Conservation (phyloP, 2,888 invertebrate species). For the Sipunculus nudus region DNA sequence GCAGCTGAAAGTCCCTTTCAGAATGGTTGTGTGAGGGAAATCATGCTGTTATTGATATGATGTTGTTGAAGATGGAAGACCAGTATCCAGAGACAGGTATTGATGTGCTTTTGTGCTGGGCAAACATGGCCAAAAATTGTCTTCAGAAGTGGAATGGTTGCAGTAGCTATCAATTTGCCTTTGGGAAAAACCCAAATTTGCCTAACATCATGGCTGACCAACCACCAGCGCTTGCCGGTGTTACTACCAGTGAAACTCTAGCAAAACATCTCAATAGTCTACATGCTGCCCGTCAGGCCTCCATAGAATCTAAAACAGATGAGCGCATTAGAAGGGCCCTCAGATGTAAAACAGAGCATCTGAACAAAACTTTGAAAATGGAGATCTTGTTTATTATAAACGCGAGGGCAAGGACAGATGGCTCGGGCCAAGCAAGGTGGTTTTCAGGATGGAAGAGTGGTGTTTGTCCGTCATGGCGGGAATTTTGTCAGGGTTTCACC, state of each 20-base stretch:
- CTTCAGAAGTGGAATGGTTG: conserved; percentile 11
- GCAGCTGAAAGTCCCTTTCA: conserved; percentile 21
- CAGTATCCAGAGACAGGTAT: neutral
- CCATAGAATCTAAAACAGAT: conserved; percentile 34
- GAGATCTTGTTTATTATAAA: conserved; percentile 41
- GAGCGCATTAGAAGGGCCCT: conserved; percentile 39
- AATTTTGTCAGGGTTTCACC: conserved; percentile 42
- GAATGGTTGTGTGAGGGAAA: conserved; percentile 22
- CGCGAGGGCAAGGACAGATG: conserved; percentile 33
- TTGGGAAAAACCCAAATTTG: conserved; percentile 19
- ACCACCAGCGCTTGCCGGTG: conserved; percentile 14
- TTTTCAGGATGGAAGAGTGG: conserved; percentile 45
- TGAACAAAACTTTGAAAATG: conserved; percentile 37
- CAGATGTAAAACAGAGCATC: conserved; percentile 29
- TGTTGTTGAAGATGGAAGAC: conserved; percentile 11
- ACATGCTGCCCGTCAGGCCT: conserved; percentile 28
- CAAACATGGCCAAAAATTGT: conserved; percentile 13
- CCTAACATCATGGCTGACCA: conserved; percentile 15
- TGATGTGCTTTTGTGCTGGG: conserved; percentile 11
- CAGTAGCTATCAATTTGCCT: conserved; percentile 21
- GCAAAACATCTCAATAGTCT: conserved; percentile 31
- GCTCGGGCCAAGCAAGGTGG: conserved; percentile 41
- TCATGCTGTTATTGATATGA: conserved; percentile 16
- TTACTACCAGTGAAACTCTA: conserved; percentile 17
- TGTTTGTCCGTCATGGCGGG: conserved; percentile 40